Evolutionary conservation across 1,140 invertebrate genomes (phyloP).

Genomic region (Drosophila prosaltans): DNA sequence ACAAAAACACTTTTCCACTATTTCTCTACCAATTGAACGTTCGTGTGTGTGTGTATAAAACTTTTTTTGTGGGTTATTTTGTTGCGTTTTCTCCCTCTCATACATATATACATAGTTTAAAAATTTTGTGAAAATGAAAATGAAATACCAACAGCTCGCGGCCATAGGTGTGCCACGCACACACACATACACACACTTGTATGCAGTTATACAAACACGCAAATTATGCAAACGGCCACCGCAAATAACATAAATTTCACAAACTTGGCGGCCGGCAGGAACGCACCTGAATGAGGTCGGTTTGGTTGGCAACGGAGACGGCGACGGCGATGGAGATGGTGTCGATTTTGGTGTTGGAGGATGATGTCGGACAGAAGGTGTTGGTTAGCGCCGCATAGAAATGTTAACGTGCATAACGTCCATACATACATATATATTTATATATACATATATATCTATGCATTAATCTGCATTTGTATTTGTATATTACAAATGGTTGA

Average conservation of each 20-base stretch:
- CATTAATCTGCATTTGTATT: conserved; percentile 57
- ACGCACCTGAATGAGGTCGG: conserved; percentile 56
- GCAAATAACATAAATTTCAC: conserved; percentile 80
- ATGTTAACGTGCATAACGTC: conserved; percentile 57
- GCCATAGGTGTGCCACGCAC: conserved; percentile 28
- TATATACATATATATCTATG: conserved; percentile 25
- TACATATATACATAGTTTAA: conserved; percentile 64
- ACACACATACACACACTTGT: conserved; percentile 12
- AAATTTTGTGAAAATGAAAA: conserved; percentile 70
- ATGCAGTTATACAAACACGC: conserved; percentile 74
- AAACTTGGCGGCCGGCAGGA: conserved; percentile 64
- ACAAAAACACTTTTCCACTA: conserved; percentile 22
- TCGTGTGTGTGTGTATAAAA: conserved; percentile 28
- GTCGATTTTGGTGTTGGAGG: background rate
- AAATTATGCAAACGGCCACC: conserved; percentile 80
- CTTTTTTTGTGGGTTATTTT: conserved; percentile 45
- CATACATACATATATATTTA: conserved; percentile 16
- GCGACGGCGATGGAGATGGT: background rate
- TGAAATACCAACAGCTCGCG: conserved; percentile 66
- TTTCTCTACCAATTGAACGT: conserved; percentile 42
- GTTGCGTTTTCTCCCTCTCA: conserved; percentile 39
- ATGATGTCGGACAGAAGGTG: conserved; percentile 46
- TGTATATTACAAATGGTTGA: conserved; percentile 59
- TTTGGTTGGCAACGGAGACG: background rate
- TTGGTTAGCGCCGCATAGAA: conserved; percentile 68